Conservation (phyloP, 2,888 invertebrate species). For the Torymus auratus region DNA sequence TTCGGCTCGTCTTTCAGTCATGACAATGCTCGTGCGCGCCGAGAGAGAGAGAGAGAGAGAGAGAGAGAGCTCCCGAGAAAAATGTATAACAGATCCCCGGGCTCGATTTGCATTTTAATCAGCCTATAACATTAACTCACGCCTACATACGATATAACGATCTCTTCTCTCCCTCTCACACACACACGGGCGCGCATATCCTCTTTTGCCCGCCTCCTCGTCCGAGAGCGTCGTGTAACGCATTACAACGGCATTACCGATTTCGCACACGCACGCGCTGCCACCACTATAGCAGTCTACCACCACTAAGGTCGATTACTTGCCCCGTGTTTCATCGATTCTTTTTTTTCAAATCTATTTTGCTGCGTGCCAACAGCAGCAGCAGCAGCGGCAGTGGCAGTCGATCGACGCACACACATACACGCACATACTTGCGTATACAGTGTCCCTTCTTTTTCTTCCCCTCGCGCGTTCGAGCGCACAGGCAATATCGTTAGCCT, state of each 20-base stretch:
- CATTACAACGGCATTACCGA: constrained; percentile 16
- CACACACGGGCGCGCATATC: too few species aligned
- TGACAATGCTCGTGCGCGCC: not conserved
- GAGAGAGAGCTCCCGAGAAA: constrained; percentile 1
- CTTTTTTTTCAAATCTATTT: constrained; percentile 26
- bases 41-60: too few species aligned
- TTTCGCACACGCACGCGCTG: too few species aligned
- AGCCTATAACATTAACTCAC: constrained; percentile 51
- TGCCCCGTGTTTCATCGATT: not conserved
- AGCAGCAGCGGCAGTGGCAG: too few species aligned
- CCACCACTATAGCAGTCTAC: too few species aligned
- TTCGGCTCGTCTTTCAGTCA: constrained; percentile 4
- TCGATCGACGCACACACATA: too few species aligned
- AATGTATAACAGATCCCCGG: constrained; percentile 33
- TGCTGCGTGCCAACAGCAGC: not conserved
- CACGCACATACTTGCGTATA: too few species aligned
- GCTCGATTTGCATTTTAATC: constrained; percentile 59
- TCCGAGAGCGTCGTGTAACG: constrained; percentile 15
- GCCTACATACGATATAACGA: constrained; percentile 27
- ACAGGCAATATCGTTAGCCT: constrained; percentile 27
- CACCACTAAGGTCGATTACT: constrained; percentile 34
- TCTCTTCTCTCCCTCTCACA: not conserved
- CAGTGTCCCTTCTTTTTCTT: too few species aligned
- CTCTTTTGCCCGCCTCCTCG: not conserved
- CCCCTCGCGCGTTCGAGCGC: not conserved